A percentile compares a stretch with the other conserved stretches of the same genome.
Evolutionary conservation across 1,140 invertebrate genomes (phyloP).

Genomic region (Eurosta solidaginis): DNA sequence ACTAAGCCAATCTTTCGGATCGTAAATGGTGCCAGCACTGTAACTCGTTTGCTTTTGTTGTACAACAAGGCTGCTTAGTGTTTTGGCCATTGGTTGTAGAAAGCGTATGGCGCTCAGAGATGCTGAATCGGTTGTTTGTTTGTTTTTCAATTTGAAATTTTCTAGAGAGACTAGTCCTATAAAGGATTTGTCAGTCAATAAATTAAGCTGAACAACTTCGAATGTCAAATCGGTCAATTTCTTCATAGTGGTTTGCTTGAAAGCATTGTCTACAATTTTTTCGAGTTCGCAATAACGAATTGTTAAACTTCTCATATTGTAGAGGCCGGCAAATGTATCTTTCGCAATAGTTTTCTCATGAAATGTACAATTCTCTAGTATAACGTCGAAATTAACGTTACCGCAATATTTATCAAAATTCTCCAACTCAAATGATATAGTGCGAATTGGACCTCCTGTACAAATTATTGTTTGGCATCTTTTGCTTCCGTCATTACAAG

Average conservation of each 20-base stretch:
- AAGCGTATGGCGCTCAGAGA: constrained; percentile 5
- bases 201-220: not conserved
- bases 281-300: not conserved
- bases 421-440: not conserved
- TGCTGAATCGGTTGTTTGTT: not conserved
- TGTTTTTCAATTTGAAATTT: constrained; percentile 3
- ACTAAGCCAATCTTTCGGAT: constrained; percentile 6
- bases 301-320: not conserved
- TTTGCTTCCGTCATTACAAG: not conserved
- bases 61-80: not conserved
- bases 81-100: constrained; percentile 9
- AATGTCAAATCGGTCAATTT: constrained; percentile 1
- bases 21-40: not conserved
- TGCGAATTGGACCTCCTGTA: not conserved
- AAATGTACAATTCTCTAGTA: constrained; percentile 13
- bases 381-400: not conserved
- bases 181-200: not conserved
- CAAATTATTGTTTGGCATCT: not conserved
- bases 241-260: not conserved
- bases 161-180: not conserved
- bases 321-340: not conserved
- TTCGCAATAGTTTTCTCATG: not conserved
- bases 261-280: not conserved
- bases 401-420: not conserved
- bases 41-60: not conserved